Conservation (phyloP, 2,797 vertebrate genomes). For the Pangasius djambal region DNA sequence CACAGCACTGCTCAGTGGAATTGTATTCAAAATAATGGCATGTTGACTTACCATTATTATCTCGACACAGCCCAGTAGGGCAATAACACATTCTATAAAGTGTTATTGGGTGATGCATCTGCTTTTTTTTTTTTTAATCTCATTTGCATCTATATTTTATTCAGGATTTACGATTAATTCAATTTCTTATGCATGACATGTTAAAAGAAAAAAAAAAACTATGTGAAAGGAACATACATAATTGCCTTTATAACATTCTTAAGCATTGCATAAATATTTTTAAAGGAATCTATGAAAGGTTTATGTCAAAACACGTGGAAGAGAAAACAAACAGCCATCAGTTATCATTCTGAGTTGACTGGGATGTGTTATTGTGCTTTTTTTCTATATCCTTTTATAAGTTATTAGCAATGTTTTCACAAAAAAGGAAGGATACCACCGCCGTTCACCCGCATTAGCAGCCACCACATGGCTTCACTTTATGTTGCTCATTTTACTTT, state of each 20-base stretch:
- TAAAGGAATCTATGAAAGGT: background rate
- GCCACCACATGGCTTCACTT: background rate
- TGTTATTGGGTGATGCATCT: background rate
- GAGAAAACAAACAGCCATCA: constrained; percentile 1
- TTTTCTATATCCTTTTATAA: background rate
- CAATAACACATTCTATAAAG: background rate
- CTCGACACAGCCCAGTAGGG: background rate
- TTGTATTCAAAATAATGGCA: background rate
- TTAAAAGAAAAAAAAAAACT: background rate
- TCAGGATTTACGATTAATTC: background rate
- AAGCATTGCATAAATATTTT: background rate
- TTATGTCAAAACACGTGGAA: background rate
- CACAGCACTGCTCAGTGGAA: background rate
- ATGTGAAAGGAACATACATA: background rate
- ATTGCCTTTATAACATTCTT: background rate
- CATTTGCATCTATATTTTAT: background rate
- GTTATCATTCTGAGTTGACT: background rate
- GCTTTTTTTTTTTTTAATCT: background rate
- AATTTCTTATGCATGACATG: background rate
- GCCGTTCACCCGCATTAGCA: background rate
- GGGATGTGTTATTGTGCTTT: background rate
- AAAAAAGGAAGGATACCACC: background rate
- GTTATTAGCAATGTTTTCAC: background rate
- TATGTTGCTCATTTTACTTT: background rate
- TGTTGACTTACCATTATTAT: constrained; percentile 12